Evolutionary conservation across 2,113 vertebrate genomes (phyloP).

Genomic region (Neogobius melanostomus): DNA sequence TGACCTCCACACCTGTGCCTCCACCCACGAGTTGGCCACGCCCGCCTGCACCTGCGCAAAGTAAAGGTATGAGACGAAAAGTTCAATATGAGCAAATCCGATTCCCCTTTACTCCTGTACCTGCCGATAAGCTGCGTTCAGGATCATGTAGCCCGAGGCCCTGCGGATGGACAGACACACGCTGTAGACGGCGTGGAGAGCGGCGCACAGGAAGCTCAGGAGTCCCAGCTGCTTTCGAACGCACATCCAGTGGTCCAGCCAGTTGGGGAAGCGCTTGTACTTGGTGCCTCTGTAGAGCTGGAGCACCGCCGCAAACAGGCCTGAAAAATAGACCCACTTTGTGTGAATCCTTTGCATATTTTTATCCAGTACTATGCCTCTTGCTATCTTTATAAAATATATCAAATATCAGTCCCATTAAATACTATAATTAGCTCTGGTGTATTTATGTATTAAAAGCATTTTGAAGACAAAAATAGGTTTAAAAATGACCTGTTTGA

Average conservation of each 20-base stretch:
- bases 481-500: too few species aligned
- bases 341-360: too few species aligned
- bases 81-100: not conserved
- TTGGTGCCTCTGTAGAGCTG: conserved; percentile 87
- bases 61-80: not conserved
- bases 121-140: conserved; percentile 81
- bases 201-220: conserved; percentile 82
- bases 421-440: too few species aligned
- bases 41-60: conserved; percentile 76
- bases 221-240: conserved; percentile 88
- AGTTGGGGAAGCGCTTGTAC: conserved; percentile 84
- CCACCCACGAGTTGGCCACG: conserved; percentile 79
- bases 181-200: conserved; percentile 84
- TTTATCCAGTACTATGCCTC: too few species aligned
- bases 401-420: too few species aligned
- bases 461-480: too few species aligned
- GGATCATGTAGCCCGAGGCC: conserved; percentile 76
- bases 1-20: conserved; percentile 86
- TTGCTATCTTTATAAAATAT: too few species aligned
- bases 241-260: conserved; percentile 87
- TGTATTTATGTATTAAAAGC: too few species aligned
- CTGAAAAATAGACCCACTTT: conserved; percentile 22
- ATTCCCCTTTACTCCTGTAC: conserved; percentile 53
- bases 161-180: conserved; percentile 82
- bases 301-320: conserved; percentile 80